These are phyloP conservation scores for Philaenus spumarius DNA, from an alignment of 1,140 invertebrate genomes.

Conservation along the genomic window DNA sequence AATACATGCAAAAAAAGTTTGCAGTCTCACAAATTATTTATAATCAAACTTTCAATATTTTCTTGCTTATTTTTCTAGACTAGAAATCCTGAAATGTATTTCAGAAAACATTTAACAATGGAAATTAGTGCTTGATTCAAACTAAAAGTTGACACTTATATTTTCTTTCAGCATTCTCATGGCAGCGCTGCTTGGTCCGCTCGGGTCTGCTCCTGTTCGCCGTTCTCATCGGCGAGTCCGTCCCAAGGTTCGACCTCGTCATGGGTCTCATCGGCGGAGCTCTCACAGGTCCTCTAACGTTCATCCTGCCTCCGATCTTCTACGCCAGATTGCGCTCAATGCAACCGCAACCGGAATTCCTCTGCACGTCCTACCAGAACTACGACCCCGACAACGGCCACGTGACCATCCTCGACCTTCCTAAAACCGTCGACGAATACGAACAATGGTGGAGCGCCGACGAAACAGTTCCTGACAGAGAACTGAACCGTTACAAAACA, in stretches of 20 bases:
- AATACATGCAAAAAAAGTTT: no score
- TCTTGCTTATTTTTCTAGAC: no score
- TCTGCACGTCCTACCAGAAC: slow-evolving; percentile 9
- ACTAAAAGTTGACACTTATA: no score
- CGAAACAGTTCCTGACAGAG: no score
- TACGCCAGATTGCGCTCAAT: slow-evolving; percentile 52
- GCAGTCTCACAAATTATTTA: no score
- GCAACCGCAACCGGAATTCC: slow-evolving; percentile 6
- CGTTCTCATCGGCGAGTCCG: slow-evolving; percentile 69
- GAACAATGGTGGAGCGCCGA: background rate
- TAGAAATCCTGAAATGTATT: no score
- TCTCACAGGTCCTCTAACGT: slow-evolving; percentile 75
- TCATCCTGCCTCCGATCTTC: slow-evolving; percentile 77
- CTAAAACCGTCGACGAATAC: slow-evolving; percentile 1
- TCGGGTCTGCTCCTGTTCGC: slow-evolving; percentile 60
- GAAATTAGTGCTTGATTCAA: no score
- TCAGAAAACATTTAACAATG: no score
- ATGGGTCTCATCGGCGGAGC: slow-evolving; percentile 81
- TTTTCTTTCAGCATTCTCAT: slow-evolving; percentile 63
- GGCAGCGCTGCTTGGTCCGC: slow-evolving; percentile 65
- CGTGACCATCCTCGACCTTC: slow-evolving; percentile 2
- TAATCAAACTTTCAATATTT: no score
- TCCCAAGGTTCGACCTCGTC: slow-evolving; percentile 83
- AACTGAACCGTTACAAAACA: no score
- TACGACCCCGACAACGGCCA: no score